Evolutionary conservation across 2,113 vertebrate species (phyloP), one percentile per base, ranked within the genome.

Genomic region (Mastomys coucha): DNA sequence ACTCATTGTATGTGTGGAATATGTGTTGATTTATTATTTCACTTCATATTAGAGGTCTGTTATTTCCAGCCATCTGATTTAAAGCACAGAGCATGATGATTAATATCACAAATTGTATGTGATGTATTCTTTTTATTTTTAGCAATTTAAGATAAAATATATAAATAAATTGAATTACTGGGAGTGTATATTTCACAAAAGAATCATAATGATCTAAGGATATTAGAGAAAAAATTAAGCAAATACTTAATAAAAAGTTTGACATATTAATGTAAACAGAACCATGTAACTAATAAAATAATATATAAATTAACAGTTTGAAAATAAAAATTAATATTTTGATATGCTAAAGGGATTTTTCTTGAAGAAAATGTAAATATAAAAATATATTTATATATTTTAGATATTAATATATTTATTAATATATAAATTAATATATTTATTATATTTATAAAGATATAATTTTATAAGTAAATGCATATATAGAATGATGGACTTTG

Each of bases 151-250:
- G 3, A 69, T 0, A 65, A 0, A 88, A 31, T 33, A 56, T 0
- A 53, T 22, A 91, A 84, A 67, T n/a, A 75, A 39, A 51, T 87
- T 92, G 24, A 94, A 73, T 92, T 91, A 39, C 33, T 88, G 56
- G n/a, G 20, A 70, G 2, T 24, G 19, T 3, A n/a, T 39, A 72
- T 77, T 69, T 93, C 70, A 45, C 13, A 70, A 82, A 51, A 67
- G 0, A 49, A 16, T 95, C 14, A 49, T 81, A 89, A 81, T 90
- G 76, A 65, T 76, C 36, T 73, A 90, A 82, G 6, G 80, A 88
- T 24, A 67, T 16, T 77, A 11, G 36, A 80, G 56, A 78, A 85
- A 85, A 70, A 77, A 82, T n/a, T 80, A 53, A 80, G 26, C 11
- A 39, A n/a, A n/a, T 13, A 22, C 17, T n/a, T 56, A 13, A 36